Conservation (phyloP, 2,113 vertebrate genomes). For the Progne subis region DNA sequence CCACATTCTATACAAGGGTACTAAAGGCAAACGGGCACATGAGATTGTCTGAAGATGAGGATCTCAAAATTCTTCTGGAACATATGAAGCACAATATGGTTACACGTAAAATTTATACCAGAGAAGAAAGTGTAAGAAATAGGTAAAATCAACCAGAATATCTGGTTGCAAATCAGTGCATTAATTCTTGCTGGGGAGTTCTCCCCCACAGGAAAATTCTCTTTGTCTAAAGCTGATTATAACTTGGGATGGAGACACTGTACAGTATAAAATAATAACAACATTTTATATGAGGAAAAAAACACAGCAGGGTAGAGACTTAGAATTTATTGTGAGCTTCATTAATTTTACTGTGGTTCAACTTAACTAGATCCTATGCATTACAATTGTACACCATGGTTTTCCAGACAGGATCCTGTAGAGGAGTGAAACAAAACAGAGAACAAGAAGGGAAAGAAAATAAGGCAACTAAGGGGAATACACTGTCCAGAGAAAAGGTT, state of each 20-base stretch:
- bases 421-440: not conserved
- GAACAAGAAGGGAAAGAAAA: not conserved
- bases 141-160: not conserved
- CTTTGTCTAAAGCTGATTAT: not conserved
- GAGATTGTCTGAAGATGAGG: not conserved
- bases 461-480: not conserved
- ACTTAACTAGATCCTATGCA: not conserved
- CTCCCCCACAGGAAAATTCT: not conserved
- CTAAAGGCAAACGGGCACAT: not conserved
- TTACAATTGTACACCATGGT: not conserved
- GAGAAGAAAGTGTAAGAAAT: not conserved
- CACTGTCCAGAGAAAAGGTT: not conserved
- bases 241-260: not conserved
- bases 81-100: not conserved
- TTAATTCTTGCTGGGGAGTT: not conserved
- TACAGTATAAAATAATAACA: not conserved
- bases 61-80: not conserved
- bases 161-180: not conserved
- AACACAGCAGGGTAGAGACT: fast-evolving
- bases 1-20: not conserved
- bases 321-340: not conserved
- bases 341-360: not conserved
- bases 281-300: not conserved
- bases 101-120: not conserved
- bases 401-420: not conserved